phyloP scores from a whole-genome alignment of 2,113 vertebrate genomes.

The Eleginops maclovinus region DNA sequence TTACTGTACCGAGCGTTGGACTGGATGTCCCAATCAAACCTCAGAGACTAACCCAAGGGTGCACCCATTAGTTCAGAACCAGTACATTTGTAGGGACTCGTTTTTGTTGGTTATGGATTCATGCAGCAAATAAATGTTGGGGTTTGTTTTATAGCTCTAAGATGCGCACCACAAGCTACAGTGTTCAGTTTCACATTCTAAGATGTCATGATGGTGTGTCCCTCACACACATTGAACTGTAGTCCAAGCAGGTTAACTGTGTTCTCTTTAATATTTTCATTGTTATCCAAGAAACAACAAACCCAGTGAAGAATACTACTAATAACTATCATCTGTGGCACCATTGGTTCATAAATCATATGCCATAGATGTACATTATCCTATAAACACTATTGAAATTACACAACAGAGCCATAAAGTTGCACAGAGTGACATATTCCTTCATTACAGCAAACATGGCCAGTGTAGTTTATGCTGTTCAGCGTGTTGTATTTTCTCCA shows the following conservation, averaged over 20 bases:
- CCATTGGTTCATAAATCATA: neutral
- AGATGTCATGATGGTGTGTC: neutral
- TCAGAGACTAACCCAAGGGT: neutral
- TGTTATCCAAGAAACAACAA: slow-evolving; percentile 1
- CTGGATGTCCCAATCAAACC: slow-evolving; percentile 7
- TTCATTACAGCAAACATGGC: slow-evolving; percentile 25
- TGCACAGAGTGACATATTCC: slow-evolving; percentile 10
- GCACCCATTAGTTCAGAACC: neutral
- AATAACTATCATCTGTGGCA: neutral
- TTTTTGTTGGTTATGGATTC: neutral
- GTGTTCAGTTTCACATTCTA: neutral
- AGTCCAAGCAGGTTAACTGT: neutral
- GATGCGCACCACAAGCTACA: neutral
- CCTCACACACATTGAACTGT: neutral
- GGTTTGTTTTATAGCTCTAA: neutral
- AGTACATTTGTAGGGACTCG: neutral
- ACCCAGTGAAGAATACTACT: neutral
- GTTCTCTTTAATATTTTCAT: neutral
- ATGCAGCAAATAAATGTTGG: neutral
- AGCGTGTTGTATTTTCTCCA: slow-evolving; percentile 14
- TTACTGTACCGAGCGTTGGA: slow-evolving; percentile 36
- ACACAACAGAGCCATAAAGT: neutral
- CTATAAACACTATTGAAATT: slow-evolving; percentile 20
- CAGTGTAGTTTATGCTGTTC: neutral
- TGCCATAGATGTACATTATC: slow-evolving; percentile 2